A percentile compares a stretch with the other conserved stretches of the same genome.
These are phyloP conservation scores for Hexactinellida sp. DNA, from an alignment of 37 sponge, comb jelly and placozoan genomes.

Conservation along the genomic window DNA sequence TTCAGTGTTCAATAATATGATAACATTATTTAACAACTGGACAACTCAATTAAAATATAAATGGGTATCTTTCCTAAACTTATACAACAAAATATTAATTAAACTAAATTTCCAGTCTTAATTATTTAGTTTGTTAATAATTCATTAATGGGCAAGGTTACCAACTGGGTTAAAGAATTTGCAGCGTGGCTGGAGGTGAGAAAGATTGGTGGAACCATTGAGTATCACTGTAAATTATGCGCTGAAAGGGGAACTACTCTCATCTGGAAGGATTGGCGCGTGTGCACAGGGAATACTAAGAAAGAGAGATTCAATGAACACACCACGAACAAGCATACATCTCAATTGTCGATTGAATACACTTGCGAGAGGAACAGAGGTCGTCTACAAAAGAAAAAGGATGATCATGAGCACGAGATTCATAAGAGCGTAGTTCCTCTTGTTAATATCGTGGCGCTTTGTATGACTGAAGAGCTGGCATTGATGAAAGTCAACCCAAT, in stretches of 20 bases:
- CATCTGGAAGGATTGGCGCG: no score
- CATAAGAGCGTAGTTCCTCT: not conserved
- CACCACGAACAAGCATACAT: constrained; percentile 2
- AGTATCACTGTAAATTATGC: no score
- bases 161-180: no score
- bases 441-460: not conserved
- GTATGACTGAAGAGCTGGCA: not conserved
- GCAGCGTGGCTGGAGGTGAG: no score
- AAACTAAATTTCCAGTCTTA: not conserved
- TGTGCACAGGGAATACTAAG: not conserved
- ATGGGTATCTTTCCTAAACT: not conserved
- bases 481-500: not conserved
- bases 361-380: not conserved
- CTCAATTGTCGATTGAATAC: not conserved
- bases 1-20: not conserved
- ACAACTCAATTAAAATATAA: not conserved
- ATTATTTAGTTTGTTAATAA: not conserved
- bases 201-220: no score
- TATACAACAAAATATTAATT: not conserved
- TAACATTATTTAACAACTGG: not conserved
- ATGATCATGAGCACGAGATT: not conserved
- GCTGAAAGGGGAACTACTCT: no score
- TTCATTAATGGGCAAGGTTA: not conserved
- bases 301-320: not conserved
- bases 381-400: not conserved